phyloP scores from a whole-genome alignment of 2,888 invertebrate species.

The Meandrusa payeni region DNA sequence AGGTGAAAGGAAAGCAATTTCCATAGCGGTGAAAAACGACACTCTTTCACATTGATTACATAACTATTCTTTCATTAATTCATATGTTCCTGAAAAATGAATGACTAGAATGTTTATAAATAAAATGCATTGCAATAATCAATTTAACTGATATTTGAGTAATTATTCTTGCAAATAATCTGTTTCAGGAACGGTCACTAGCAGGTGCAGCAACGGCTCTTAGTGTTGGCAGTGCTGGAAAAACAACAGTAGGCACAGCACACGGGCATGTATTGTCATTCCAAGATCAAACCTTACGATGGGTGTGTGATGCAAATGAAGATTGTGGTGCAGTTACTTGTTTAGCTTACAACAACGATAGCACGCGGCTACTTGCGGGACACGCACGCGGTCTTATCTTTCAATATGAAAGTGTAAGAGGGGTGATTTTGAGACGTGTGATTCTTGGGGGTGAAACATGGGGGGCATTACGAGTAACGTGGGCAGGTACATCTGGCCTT shows the following conservation, averaged over 20 bases:
- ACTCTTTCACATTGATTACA: no score
- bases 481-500: conserved; percentile 70
- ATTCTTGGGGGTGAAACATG: conserved; percentile 74
- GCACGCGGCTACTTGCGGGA: conserved; percentile 89
- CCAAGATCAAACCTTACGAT: conserved; percentile 90
- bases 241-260: conserved; percentile 95
- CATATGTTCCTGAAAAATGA: no score
- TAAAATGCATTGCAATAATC: no score
- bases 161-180: no score
- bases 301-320: conserved; percentile 87
- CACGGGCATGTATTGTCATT: conserved; percentile 93
- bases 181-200: conserved; percentile 89
- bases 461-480: conserved; percentile 68
- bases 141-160: no score
- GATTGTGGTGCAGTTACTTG: conserved; percentile 91
- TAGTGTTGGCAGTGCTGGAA: conserved; percentile 84
- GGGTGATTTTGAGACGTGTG: conserved; percentile 60
- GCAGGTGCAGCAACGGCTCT: conserved; percentile 94
- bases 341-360: conserved; percentile 92
- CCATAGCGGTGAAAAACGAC: no score
- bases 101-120: no score
- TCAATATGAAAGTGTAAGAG: conserved; percentile 93
- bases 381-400: conserved; percentile 90
- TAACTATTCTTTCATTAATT: no score
- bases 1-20: no score